These are phyloP conservation scores for Poeciliopsis presidionis DNA, from an alignment of 2,797 vertebrate species.

Conservation along the genomic window DNA sequence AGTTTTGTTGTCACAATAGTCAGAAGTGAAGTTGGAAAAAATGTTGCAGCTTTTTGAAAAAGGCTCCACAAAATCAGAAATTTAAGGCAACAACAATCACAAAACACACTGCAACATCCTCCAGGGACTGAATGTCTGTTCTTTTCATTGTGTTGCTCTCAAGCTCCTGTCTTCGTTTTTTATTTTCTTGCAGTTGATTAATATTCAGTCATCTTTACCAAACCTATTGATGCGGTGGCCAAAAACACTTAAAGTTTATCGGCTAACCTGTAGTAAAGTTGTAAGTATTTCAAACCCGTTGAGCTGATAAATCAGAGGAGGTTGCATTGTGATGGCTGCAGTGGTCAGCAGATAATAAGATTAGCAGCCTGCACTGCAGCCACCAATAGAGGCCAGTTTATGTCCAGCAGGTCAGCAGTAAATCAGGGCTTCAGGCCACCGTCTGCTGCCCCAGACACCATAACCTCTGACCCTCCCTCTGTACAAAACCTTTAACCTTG, in stretches of 20 bases:
- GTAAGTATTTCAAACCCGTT: not conserved
- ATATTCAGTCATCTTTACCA: too few relatives aligned
- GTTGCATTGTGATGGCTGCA: slow-evolving; percentile 37
- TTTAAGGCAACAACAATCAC: too few relatives aligned
- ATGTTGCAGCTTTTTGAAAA: too few relatives aligned
- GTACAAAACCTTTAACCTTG: slow-evolving; percentile 58
- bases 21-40: too few relatives aligned
- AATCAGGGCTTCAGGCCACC: slow-evolving; percentile 59
- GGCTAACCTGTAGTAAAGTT: not conserved
- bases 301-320: slow-evolving; percentile 21
- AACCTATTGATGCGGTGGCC: not conserved
- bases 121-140: not conserved
- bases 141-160: not conserved
- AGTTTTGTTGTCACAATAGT: too few relatives aligned
- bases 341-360: slow-evolving; percentile 48
- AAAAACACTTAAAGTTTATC: not conserved
- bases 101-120: too few relatives aligned
- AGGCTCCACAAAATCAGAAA: too few relatives aligned
- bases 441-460: slow-evolving; percentile 58
- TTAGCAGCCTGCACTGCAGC: slow-evolving; percentile 26
- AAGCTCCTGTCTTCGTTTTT: not conserved
- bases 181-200: not conserved
- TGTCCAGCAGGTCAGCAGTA: slow-evolving; percentile 72
- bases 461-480: slow-evolving; percentile 60
- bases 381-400: slow-evolving; percentile 47